Conservation (phyloP, 2,888 invertebrate species). For the Ametastegia equiseti region DNA sequence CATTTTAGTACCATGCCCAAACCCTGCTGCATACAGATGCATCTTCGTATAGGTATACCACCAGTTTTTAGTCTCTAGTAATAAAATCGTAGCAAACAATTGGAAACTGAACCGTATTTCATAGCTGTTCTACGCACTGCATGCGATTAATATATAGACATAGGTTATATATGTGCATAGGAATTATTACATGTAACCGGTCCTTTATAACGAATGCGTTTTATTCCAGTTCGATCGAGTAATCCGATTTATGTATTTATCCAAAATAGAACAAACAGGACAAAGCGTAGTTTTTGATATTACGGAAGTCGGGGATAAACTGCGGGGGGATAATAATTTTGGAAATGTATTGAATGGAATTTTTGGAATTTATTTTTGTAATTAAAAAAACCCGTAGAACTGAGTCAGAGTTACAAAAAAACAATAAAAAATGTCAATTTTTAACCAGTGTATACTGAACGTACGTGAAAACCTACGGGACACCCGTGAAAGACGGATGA, state of each 20-base stretch:
- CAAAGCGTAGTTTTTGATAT: background rate
- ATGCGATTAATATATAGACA: background rate
- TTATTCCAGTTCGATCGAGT: background rate
- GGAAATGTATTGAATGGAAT: too few relatives aligned
- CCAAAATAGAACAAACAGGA: background rate
- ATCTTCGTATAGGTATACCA: too few relatives aligned
- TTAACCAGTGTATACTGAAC: background rate
- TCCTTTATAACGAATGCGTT: background rate
- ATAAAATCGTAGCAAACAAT: constrained; percentile 60
- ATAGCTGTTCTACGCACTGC: constrained; percentile 48
- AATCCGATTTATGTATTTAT: background rate
- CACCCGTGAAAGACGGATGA: constrained; percentile 5
- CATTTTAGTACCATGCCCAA: background rate
- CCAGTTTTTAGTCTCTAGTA: constrained; percentile 40
- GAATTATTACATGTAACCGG: background rate
- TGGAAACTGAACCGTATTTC: constrained; percentile 59
- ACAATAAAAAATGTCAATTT: background rate
- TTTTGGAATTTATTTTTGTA: too few relatives aligned
- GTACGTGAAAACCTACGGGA: too few relatives aligned
- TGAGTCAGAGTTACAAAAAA: background rate
- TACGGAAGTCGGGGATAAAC: background rate
- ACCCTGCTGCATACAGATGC: background rate
- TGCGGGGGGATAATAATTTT: too few relatives aligned
- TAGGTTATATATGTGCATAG: background rate
- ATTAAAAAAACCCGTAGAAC: background rate